A percentile compares a stretch with the other conserved stretches of the same genome.
phyloP scores from a whole-genome alignment of 2,888 invertebrate species.

The Baronia brevicornis region DNA sequence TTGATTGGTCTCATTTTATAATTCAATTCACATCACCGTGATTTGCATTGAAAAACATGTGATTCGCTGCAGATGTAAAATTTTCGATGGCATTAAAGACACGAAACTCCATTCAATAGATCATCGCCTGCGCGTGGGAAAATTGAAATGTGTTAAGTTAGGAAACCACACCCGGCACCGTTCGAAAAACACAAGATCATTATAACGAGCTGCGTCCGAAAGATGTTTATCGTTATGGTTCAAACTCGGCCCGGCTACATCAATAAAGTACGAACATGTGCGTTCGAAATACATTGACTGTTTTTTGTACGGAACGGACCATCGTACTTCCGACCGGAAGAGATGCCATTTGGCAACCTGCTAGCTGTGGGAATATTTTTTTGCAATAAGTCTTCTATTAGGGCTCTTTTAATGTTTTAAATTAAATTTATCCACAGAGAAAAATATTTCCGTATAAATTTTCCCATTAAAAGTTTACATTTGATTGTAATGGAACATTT shows the following conservation, averaged over 20 bases:
- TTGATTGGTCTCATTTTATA: conserved; percentile 22
- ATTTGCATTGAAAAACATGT: conserved; percentile 24
- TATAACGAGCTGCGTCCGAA: conserved; percentile 39
- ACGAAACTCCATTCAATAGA: conserved; percentile 23
- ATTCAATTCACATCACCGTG: conserved; percentile 27
- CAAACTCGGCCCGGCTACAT: conserved; percentile 23
- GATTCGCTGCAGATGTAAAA: conserved; percentile 29
- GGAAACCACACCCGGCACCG: conserved; percentile 44
- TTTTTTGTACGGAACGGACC: conserved; percentile 53
- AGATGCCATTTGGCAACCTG: conserved; percentile 65
- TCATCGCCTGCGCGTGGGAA: conserved; percentile 47
- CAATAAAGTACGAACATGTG: conserved; percentile 47
- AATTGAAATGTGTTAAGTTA: conserved; percentile 48
- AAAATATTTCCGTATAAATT: no score
- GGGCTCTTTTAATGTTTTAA: conserved; percentile 32
- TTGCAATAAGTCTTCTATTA: conserved; percentile 36
- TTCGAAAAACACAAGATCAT: conserved; percentile 38
- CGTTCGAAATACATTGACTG: conserved; percentile 48
- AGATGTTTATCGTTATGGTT: conserved; percentile 53
- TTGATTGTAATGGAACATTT: no score
- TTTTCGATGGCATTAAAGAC: conserved; percentile 27
- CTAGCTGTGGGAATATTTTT: conserved; percentile 66
- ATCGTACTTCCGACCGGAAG: conserved; percentile 72
- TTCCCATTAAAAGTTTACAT: no score
- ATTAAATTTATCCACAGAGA: neutral